These are phyloP conservation scores for Trichomycterus rosablanca DNA, from an alignment of 2,113 vertebrate genomes.

Conservation along the genomic window DNA sequence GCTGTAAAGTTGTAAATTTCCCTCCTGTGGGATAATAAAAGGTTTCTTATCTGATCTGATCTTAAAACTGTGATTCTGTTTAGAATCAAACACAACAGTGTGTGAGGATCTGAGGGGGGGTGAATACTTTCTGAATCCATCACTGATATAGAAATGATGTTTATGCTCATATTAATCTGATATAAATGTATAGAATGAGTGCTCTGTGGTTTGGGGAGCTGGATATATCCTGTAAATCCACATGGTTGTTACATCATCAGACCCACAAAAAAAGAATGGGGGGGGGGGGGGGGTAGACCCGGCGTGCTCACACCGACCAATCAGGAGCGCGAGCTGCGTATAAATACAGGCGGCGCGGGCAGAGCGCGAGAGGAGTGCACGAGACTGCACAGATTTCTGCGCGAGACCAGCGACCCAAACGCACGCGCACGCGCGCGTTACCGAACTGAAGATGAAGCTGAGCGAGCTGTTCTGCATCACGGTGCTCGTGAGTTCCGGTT, in stretches of 20 bases:
- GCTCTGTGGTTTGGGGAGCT: not conserved
- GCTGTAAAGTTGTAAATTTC: too few relatives aligned
- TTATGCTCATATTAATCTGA: too few relatives aligned
- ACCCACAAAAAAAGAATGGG: too few relatives aligned
- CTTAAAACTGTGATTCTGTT: too few relatives aligned
- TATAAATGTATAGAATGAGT: too few relatives aligned
- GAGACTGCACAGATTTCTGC: not conserved
- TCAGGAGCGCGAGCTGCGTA: constrained; percentile 53
- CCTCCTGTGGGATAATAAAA: too few relatives aligned
- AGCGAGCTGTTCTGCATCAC: constrained; percentile 55
- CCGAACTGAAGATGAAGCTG: constrained; percentile 58
- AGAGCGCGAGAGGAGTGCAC: constrained; percentile 39
- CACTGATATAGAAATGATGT: too few relatives aligned
- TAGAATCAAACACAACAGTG: too few relatives aligned
- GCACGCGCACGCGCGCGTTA: not conserved
- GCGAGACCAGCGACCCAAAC: not conserved
- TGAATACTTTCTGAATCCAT: too few relatives aligned
- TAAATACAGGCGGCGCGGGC: constrained; percentile 49
- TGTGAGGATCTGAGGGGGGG: too few relatives aligned
- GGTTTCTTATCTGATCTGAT: too few relatives aligned
- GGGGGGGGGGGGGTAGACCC: constrained; percentile 21
- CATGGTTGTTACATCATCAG: constrained; percentile 21
- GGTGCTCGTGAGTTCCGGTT: constrained; percentile 48
- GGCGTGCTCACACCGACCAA: constrained; percentile 54
- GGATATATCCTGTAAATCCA: not conserved